Base-by-base conservation (phyloP, 2,797 vertebrate species). In the Artibeus lituratus region DNA sequence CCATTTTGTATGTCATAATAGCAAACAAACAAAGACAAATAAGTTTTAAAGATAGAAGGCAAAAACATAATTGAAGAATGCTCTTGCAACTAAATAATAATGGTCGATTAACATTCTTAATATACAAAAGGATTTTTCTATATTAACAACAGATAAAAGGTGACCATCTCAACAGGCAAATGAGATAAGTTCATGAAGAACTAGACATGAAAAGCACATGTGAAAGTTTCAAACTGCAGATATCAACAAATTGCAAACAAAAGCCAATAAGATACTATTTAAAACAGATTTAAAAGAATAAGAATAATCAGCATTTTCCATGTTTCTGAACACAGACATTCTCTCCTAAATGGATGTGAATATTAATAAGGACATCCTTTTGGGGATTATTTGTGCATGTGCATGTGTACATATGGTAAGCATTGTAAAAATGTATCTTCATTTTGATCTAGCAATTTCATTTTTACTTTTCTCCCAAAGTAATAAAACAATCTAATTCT, bases 81-180 rank as follows among this genome's bases (percentile, higher is more conserved):
- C 62, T 67, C 24, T 91, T 82, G 14, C 55, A 85, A 84, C 29
- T 80, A 95, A 87, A 69, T 44, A 65, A 57, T 80, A 84, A 96
- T 59, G 1, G 16, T 53, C 87, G 67, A 51, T 59, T 87, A 84
- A 51, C 9, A 51, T 35, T 37, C 3, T 77, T 76, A 59, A 44
- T 53, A 47, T 32, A 47, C 51, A 37, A 72, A 77, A 81, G 35
- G 80, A 16, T 12, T 74, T 85, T 62, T 62, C 21, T 35, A 21
- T 19, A 81, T 80, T 7, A 59, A 14, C 69, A 72, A 91, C 29
- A 49, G 76, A 87, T 69, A 83, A 76, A 47, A 73, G 8, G 8
- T 37, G 21, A 39, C 32, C 12, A 80, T 59, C 24, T 9, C 51
- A 67, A 59, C 14, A 70, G 72, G 78, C 10, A 42, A 65, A 67